Conservation (phyloP, 1,140 invertebrate genomes). For the Cheumatopsyche charites region DNA sequence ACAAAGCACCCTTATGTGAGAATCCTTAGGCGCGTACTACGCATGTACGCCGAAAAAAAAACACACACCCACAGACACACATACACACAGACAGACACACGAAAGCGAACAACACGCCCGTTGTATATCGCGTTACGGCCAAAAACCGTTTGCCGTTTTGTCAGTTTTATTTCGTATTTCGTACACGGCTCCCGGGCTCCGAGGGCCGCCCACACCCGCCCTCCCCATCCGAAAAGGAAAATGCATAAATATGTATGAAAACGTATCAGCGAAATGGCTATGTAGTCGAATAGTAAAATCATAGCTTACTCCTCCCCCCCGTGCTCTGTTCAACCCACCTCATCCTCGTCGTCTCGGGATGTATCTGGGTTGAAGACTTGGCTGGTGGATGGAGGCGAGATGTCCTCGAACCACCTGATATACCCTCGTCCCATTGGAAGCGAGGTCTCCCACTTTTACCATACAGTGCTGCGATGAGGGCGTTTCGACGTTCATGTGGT, state of each 20-base stretch:
- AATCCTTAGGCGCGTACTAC: background rate
- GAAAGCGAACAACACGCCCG: background rate
- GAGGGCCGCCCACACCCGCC: too few species aligned
- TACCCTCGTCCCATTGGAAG: too few species aligned
- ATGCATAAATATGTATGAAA: slow-evolving; percentile 48
- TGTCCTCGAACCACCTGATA: slow-evolving; percentile 8
- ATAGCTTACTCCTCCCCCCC: background rate
- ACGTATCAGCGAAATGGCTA: slow-evolving; percentile 43
- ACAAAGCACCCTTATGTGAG: background rate
- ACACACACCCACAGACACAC: background rate
- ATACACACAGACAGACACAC: background rate
- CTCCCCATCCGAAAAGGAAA: slow-evolving; percentile 25
- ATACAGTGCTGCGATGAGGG: too few species aligned
- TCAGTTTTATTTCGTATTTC: slow-evolving; percentile 44
- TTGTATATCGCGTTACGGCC: slow-evolving; percentile 31
- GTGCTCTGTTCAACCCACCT: background rate
- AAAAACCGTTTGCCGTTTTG: slow-evolving; percentile 38
- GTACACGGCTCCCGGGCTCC: slow-evolving; percentile 32
- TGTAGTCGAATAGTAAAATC: slow-evolving; percentile 40
- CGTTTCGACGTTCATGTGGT: too few species aligned
- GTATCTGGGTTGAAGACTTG: slow-evolving; percentile 10
- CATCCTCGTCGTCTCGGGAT: background rate
- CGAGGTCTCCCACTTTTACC: too few species aligned
- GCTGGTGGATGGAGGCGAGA: slow-evolving; percentile 9
- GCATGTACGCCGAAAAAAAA: background rate